These are phyloP conservation scores for Sebastes nivosus DNA, from an alignment of 2,797 vertebrate genomes.

Conservation along the genomic window DNA sequence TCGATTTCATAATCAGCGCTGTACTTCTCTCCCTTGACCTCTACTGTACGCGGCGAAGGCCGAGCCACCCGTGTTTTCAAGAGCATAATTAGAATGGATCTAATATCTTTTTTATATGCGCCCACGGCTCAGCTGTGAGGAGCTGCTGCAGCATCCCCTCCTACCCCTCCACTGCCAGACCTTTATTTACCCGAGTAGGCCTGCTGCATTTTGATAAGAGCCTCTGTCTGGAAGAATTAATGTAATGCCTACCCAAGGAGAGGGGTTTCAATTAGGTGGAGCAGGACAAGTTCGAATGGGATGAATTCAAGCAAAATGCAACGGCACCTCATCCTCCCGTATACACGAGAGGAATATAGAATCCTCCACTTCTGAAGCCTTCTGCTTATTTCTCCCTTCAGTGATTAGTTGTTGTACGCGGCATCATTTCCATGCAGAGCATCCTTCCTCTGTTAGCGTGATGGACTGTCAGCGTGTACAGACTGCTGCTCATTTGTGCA, in stretches of 20 bases:
- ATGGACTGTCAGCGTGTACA: slow-evolving; percentile 35
- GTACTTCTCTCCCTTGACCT: slow-evolving; percentile 50
- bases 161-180: slow-evolving; percentile 1
- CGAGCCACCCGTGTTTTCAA: slow-evolving; percentile 21
- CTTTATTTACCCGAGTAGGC: slow-evolving; percentile 81
- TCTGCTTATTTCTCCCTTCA: slow-evolving; percentile 20
- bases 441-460: slow-evolving; percentile 24
- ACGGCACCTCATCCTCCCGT: not conserved
- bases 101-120: slow-evolving; percentile 59
- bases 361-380: not conserved
- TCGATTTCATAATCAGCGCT: slow-evolving; percentile 62
- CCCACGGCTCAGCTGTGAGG: slow-evolving; percentile 51
- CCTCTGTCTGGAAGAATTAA: slow-evolving; percentile 83
- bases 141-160: slow-evolving; percentile 48
- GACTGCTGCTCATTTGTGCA: slow-evolving; percentile 46
- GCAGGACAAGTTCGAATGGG: slow-evolving; percentile 43
- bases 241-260: slow-evolving; percentile 73
- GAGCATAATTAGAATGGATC: slow-evolving; percentile 56
- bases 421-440: slow-evolving; percentile 21
- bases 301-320: slow-evolving; percentile 54
- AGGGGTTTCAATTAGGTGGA: slow-evolving; percentile 74
- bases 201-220: slow-evolving; percentile 88
- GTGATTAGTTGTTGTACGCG: slow-evolving; percentile 8
- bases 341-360: slow-evolving; percentile 37
- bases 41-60: slow-evolving; percentile 36